Percentiles rank a stretch among this genome's conserved stretches.
phyloP scores from a whole-genome alignment of 2,888 invertebrate genomes.

The Therioaphis trifolii region DNA sequence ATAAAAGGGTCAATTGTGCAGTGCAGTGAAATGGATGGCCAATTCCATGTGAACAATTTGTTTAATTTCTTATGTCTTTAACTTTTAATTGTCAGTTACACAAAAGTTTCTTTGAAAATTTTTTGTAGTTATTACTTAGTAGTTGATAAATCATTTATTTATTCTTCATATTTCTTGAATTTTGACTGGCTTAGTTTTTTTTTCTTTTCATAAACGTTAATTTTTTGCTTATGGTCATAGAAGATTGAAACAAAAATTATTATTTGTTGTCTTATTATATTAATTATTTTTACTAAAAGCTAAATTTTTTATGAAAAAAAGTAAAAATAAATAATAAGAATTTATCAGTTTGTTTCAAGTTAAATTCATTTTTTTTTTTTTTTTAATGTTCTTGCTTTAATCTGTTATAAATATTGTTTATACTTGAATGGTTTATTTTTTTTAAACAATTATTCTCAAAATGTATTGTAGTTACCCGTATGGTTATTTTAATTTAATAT shows the following conservation, averaged over 20 bases:
- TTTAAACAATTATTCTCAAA: conserved; percentile 40
- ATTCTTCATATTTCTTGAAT: not conserved
- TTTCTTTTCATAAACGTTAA: not conserved
- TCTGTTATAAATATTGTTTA: too few species aligned
- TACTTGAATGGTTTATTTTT: conserved; percentile 43
- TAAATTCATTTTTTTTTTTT: conserved; percentile 28
- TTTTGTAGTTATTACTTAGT: too few species aligned
- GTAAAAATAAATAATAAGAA: too few species aligned
- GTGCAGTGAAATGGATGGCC: conserved; percentile 35
- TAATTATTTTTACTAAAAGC: conserved; percentile 9
- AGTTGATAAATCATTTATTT: not conserved
- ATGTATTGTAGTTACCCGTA: conserved; percentile 49
- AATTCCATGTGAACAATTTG: conserved; percentile 47
- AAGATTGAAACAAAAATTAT: not conserved
- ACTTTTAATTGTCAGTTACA: not conserved
- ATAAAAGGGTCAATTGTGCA: conserved; percentile 28
- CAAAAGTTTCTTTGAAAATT: too few species aligned
- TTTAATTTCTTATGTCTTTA: not conserved
- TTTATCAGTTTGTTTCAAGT: conserved; percentile 35
- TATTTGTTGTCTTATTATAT: not conserved
- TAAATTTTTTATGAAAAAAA: not conserved
- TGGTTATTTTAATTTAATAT: conserved; percentile 25
- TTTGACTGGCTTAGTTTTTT: conserved; percentile 7
- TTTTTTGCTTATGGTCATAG: not conserved
- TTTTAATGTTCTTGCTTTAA: too few species aligned